Evolutionary conservation across 2,113 vertebrate genomes (phyloP).

Genomic region (Macquaria australasica): DNA sequence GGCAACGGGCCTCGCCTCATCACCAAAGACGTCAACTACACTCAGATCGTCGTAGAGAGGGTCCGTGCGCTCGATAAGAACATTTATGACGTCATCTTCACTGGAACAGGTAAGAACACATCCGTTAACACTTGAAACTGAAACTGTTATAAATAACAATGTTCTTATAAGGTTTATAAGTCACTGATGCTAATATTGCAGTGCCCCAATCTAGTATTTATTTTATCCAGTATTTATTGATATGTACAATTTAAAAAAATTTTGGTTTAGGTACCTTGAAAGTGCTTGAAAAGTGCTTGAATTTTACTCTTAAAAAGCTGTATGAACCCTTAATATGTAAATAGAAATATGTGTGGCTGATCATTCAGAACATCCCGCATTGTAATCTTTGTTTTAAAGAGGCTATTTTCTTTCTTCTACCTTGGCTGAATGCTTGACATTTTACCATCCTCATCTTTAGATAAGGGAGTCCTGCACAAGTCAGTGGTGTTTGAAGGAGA

Average conservation of each 20-base stretch:
- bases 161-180: not conserved
- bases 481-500: constrained; percentile 88
- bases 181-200: not conserved
- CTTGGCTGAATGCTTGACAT: not conserved
- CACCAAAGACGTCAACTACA: constrained; percentile 92
- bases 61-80: constrained; percentile 89
- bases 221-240: not conserved
- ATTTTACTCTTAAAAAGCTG: too few relatives aligned
- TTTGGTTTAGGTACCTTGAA: too few relatives aligned
- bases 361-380: not conserved
- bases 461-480: constrained; percentile 93
- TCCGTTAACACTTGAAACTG: not conserved
- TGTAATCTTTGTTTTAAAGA: not conserved
- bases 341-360: too few relatives aligned
- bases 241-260: not conserved
- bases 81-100: constrained; percentile 92
- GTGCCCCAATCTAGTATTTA: not conserved
- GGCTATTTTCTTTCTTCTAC: not conserved
- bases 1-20: constrained; percentile 90
- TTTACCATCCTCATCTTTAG: constrained; percentile 74
- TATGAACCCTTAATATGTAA: too few relatives aligned
- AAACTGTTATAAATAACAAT: not conserved
- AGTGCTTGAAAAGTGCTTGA: too few relatives aligned
- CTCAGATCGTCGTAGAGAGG: constrained; percentile 94
- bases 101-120: constrained; percentile 88